Evolutionary conservation across 2,888 invertebrate genomes (phyloP), one percentile per base, ranked within the genome.

Genomic region (Amphimallon solstitiale): DNA sequence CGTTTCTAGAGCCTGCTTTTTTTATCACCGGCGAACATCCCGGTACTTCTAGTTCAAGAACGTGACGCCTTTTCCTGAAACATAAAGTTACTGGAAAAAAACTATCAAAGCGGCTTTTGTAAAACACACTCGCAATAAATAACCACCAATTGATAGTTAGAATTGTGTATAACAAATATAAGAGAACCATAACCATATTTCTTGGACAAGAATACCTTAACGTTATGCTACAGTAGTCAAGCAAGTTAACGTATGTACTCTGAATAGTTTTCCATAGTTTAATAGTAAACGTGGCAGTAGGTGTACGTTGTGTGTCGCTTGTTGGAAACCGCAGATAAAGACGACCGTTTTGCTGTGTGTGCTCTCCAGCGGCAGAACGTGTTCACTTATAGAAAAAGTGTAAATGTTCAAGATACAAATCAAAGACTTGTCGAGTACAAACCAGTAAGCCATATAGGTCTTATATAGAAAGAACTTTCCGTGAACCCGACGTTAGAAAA

Each of bases 131-230:
- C 35, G 34, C 48, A 9, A 37, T 64, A 69, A 69, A 69, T 65
- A 69, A 65, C 40, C 21, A 62, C 60, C 65, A 70, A 73, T 70
- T 68, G 69, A 69, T 72, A 71, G 70, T 64, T 67, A 67, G 67
- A 68, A 63, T 70, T 68, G 70, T 68, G 68, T 71, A 72, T 71
- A 70, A 73, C 73, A 72, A 73, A 71, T 70, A 72, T 72, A 70
- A 71, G 61, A 59, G 62, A 69, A 69, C 71, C 63, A 72, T 73
- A 72, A 71, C 68, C 69, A 69, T 72, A 72, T 69, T 71, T 73
- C 70, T 72, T 69, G 60, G 52, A 51, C 63, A 63, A 63, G 66
- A 65, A 69, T 66, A 68, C 61, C 65, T 72, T 62, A 65, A 59
- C 61, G 63, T 65, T 60, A 54, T 64, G 59, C 43, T 70, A 70